phyloP scores from a whole-genome alignment of 2,888 invertebrate genomes.

The Rhamphomyia laevipes region DNA sequence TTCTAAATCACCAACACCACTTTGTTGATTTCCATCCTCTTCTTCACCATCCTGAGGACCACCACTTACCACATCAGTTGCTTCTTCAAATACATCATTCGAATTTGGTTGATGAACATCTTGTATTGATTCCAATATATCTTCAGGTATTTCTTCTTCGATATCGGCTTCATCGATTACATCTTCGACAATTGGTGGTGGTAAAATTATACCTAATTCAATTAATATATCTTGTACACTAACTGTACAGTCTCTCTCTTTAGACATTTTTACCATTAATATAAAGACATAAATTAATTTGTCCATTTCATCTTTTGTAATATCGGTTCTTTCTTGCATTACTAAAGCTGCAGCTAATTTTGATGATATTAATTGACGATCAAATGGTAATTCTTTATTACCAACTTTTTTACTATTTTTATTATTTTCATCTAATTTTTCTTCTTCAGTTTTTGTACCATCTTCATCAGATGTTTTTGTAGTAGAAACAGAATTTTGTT shows the following conservation, averaged over 20 bases:
- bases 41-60: conserved; percentile 18
- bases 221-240: conserved; percentile 18
- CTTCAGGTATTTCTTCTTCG: conserved; percentile 19
- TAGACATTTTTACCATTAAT: conserved; percentile 52
- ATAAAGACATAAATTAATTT: conserved; percentile 69
- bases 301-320: conserved; percentile 66
- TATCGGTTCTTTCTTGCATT: conserved; percentile 68
- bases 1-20: conserved; percentile 48
- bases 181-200: conserved; percentile 18
- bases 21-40: conserved; percentile 16
- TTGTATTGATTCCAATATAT: conserved; percentile 1
- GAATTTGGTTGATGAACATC: not conserved
- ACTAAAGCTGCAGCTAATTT: conserved; percentile 71
- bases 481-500: conserved; percentile 28
- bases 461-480: conserved; percentile 16
- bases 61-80: not conserved
- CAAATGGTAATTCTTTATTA: conserved; percentile 49
- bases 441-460: conserved; percentile 24
- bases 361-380: conserved; percentile 66
- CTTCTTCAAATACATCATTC: not conserved
- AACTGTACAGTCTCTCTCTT: conserved; percentile 20
- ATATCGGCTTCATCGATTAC: conserved; percentile 23
- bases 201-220: conserved; percentile 19
- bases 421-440: conserved; percentile 22
- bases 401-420: conserved; percentile 40